Conservation (phyloP, 2,888 invertebrate genomes). For the Morinoia aosen region DNA sequence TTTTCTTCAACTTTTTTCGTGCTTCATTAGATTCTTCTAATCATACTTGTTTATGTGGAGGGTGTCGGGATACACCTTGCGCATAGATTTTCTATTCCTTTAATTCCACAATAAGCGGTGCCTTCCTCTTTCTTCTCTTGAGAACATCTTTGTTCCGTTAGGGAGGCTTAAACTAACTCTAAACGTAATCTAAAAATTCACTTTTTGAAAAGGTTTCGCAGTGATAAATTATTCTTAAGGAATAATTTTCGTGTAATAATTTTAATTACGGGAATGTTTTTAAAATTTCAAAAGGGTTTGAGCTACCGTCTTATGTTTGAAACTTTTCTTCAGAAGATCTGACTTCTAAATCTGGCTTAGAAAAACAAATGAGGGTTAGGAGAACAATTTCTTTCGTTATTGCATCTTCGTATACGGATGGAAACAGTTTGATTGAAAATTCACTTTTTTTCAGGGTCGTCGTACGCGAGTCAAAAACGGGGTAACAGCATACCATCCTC, state of each 20-base stretch:
- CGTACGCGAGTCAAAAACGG: not conserved
- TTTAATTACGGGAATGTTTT: not conserved
- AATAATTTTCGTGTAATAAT: not conserved
- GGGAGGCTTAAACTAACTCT: too few species aligned
- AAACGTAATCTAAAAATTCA: too few species aligned
- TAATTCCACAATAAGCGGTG: too few species aligned
- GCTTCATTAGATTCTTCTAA: too few species aligned
- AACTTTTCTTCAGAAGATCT: not conserved
- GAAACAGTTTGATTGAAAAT: not conserved
- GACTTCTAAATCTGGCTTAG: not conserved
- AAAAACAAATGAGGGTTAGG: not conserved
- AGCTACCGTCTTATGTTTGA: not conserved
- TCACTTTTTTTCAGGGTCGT: constrained; percentile 1
- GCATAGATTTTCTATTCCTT: too few species aligned
- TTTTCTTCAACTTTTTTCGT: too few species aligned
- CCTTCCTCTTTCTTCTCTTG: too few species aligned
- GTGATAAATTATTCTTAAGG: not conserved
- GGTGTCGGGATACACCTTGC: too few species aligned
- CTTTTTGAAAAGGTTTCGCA: not conserved
- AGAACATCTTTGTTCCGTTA: too few species aligned
- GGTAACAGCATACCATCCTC: not conserved
- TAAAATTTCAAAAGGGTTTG: not conserved
- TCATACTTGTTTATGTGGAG: too few species aligned
- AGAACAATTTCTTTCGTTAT: not conserved
- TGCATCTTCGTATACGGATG: not conserved